These are phyloP conservation scores for Muscicapa striata DNA, from an alignment of 2,797 vertebrate species.

Conservation along the genomic window DNA sequence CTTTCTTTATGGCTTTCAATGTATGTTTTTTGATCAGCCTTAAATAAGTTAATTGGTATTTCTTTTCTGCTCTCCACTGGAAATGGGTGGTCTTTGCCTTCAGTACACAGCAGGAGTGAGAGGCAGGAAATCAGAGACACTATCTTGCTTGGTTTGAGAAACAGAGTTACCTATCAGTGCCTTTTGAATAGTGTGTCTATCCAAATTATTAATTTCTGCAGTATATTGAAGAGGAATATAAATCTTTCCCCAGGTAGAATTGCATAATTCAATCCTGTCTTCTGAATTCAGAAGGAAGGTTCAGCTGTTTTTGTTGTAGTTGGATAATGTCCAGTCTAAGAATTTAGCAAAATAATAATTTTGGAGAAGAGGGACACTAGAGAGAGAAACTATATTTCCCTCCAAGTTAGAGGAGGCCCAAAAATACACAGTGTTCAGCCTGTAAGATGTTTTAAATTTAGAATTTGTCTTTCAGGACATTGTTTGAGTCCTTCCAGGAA, in stretches of 20 bases:
- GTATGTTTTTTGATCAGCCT: neutral
- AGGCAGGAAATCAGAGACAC: neutral
- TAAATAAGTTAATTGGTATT: neutral
- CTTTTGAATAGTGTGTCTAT: neutral
- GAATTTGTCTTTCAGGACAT: neutral
- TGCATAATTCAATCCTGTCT: neutral
- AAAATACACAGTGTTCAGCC: neutral
- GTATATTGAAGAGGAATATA: neutral
- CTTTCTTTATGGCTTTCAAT: neutral
- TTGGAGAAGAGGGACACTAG: accelerated
- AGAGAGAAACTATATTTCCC: neutral
- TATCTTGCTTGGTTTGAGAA: neutral
- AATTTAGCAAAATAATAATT: neutral
- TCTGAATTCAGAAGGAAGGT: neutral
- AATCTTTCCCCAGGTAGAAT: neutral
- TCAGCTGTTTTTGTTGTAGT: neutral
- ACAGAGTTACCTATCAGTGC: neutral
- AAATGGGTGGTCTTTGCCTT: neutral
- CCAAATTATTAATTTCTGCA: neutral
- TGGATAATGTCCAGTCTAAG: neutral
- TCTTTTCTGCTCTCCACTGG: neutral
- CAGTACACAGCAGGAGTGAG: neutral
- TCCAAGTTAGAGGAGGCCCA: neutral
- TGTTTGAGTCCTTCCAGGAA: neutral
- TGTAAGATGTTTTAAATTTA: neutral